Conservation (phyloP, 2,888 invertebrate genomes). For the Julus scandinavius region DNA sequence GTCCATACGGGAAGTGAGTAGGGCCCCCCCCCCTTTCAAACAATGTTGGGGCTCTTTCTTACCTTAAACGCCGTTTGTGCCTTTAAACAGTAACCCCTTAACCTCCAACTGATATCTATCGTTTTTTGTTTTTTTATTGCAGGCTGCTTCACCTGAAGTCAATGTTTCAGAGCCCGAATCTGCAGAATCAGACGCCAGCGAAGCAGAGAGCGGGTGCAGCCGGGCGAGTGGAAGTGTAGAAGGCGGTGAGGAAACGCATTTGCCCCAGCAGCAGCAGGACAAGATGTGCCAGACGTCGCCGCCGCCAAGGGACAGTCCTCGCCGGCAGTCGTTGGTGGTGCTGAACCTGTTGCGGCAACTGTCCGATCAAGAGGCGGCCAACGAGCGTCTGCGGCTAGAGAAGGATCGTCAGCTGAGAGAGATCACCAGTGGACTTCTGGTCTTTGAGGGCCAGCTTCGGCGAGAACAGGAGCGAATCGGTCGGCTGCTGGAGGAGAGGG, state of each 20-base stretch:
- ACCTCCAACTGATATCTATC: too few relatives aligned
- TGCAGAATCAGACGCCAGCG: background rate
- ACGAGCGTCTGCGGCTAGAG: constrained; percentile 46
- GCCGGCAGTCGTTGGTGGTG: constrained; percentile 49
- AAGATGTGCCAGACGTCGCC: constrained; percentile 43
- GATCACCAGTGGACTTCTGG: constrained; percentile 76
- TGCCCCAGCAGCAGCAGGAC: background rate
- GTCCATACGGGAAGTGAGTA: too few relatives aligned
- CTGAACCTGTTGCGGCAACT: constrained; percentile 50
- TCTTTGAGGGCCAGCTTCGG: constrained; percentile 77
- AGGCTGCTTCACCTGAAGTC: background rate
- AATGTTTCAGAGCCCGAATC: background rate
- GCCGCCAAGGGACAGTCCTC: background rate
- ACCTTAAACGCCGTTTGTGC: too few relatives aligned
- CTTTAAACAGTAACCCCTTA: too few relatives aligned
- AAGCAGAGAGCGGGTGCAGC: background rate
- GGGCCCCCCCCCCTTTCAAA: too few relatives aligned
- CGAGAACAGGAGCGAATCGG: constrained; percentile 79
- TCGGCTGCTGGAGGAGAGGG: constrained; percentile 76
- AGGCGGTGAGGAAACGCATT: background rate
- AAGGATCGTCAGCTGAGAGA: constrained; percentile 78
- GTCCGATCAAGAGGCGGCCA: constrained; percentile 54
- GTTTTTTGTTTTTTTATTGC: background rate
- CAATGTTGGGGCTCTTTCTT: too few relatives aligned
- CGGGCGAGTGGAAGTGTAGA: background rate